A percentile compares a stretch with the other conserved stretches of the same genome.
These are phyloP conservation scores for Sympetrum striolatum DNA, from an alignment of 2,888 invertebrate species.

Conservation along the genomic window DNA sequence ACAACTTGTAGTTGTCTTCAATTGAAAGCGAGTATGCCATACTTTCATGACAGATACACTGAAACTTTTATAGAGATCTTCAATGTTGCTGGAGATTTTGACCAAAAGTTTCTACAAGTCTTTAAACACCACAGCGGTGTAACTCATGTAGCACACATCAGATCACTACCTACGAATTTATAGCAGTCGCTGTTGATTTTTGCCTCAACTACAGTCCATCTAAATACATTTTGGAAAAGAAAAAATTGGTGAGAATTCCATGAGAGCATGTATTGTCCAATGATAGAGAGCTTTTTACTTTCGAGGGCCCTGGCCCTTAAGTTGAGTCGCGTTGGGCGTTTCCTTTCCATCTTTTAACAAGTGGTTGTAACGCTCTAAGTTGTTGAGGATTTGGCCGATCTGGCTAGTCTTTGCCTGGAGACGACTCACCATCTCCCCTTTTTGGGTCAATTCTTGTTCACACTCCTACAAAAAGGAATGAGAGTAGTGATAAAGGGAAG, in stretches of 20 bases:
- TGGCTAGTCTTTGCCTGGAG: slow-evolving; percentile 95
- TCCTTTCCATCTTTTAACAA: slow-evolving; percentile 51
- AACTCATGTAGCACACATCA: slow-evolving; percentile 33
- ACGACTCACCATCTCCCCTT: slow-evolving; percentile 93
- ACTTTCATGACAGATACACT: slow-evolving; percentile 20
- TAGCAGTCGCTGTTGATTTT: slow-evolving; percentile 32
- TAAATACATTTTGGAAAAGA: slow-evolving; percentile 11
- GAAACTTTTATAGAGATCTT: slow-evolving; percentile 1
- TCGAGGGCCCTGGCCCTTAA: slow-evolving; percentile 41
- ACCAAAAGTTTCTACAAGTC: slow-evolving; percentile 9
- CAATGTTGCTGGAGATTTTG: slow-evolving; percentile 33
- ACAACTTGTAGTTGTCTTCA: slow-evolving; percentile 17
- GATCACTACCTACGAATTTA: slow-evolving; percentile 19
- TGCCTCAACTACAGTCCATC: slow-evolving; percentile 25
- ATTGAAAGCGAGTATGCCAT: slow-evolving; percentile 6
- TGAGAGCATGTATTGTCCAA: slow-evolving; percentile 26
- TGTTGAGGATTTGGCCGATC: slow-evolving; percentile 91
- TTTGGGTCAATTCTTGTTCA: slow-evolving; percentile 94
- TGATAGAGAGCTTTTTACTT: slow-evolving; percentile 38
- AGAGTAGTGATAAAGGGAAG: slow-evolving; percentile 35
- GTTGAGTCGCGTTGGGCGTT: slow-evolving; percentile 37
- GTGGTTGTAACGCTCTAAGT: slow-evolving; percentile 86
- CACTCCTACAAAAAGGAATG: slow-evolving; percentile 73
- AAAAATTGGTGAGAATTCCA: background rate
- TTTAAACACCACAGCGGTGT: slow-evolving; percentile 4